phyloP scores from a whole-genome alignment of 2,888 invertebrate species.

The Omphaloscelis lunosa region DNA sequence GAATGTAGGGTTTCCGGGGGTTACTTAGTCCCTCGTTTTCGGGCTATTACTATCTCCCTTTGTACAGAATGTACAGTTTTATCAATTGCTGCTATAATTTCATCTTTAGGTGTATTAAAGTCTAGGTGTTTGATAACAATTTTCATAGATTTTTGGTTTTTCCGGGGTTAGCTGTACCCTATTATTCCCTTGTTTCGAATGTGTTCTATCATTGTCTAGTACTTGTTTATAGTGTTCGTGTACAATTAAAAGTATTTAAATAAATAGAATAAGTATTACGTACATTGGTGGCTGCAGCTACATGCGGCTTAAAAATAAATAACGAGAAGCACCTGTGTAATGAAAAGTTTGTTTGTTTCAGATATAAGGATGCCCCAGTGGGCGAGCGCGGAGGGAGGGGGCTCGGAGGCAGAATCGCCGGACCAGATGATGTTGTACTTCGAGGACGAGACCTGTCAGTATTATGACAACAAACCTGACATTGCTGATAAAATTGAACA shows the following conservation, averaged over 20 bases:
- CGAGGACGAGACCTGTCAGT: slow-evolving; percentile 81
- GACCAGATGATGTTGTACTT: slow-evolving; percentile 78
- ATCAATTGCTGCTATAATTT: not conserved
- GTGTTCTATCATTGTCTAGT: no score
- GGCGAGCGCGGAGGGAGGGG: slow-evolving; percentile 79
- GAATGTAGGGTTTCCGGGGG: not conserved
- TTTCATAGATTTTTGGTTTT: not conserved
- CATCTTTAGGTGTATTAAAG: not conserved
- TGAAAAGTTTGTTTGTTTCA: slow-evolving; percentile 51
- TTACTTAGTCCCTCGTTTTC: not conserved
- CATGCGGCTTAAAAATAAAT: not conserved
- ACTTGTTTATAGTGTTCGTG: not conserved
- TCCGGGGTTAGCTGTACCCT: not conserved
- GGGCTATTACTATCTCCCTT: not conserved
- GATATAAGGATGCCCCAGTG: slow-evolving; percentile 81
- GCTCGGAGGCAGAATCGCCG: slow-evolving; percentile 79
- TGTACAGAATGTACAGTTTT: not conserved
- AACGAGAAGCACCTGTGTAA: slow-evolving; percentile 26
- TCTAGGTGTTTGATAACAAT: not conserved
- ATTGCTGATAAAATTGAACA: slow-evolving; percentile 81
- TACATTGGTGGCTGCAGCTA: not conserved
- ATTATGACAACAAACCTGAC: slow-evolving; percentile 78
- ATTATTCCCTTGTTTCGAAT: not conserved
- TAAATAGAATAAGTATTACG: slow-evolving; percentile 1
- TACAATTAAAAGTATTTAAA: not conserved